Percentiles rank a stretch among this genome's conserved stretches.
Conservation (phyloP, 2,888 invertebrate genomes). For the Nemurella pictetii region DNA sequence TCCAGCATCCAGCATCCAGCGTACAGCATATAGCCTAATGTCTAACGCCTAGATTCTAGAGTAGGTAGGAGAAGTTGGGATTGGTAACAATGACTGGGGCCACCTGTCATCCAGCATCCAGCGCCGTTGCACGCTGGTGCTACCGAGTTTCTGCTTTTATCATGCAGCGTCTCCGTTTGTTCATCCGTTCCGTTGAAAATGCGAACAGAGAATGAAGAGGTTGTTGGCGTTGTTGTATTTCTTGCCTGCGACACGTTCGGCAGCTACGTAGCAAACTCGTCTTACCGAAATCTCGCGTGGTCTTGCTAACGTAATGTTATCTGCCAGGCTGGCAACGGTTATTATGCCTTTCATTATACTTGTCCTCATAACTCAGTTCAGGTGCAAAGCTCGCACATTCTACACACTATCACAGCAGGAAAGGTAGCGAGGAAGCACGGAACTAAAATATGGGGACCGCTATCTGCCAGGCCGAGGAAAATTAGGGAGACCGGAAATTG, state of each 20-base stretch:
- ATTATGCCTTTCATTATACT: constrained; percentile 35
- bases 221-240: neutral
- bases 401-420: neutral
- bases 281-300: too few relatives aligned
- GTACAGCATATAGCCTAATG: too few relatives aligned
- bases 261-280: neutral
- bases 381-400: constrained; percentile 24
- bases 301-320: neutral
- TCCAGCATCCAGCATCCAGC: too few relatives aligned
- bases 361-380: constrained; percentile 33
- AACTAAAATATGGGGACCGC: neutral
- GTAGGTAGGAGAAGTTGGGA: too few relatives aligned
- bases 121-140: too few relatives aligned
- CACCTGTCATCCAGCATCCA: too few relatives aligned
- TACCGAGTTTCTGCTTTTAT: too few relatives aligned
- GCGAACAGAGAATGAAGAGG: too few relatives aligned
- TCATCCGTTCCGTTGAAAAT: too few relatives aligned
- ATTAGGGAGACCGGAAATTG: constrained; percentile 34
- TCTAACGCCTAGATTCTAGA: too few relatives aligned
- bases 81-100: too few relatives aligned
- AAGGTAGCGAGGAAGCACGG: neutral
- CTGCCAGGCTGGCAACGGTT: neutral
- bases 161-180: too few relatives aligned
- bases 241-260: neutral
- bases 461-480: constrained; percentile 24